Evolutionary conservation across 2,888 invertebrate genomes (phyloP).

Genomic region (Tortrix viridana): DNA sequence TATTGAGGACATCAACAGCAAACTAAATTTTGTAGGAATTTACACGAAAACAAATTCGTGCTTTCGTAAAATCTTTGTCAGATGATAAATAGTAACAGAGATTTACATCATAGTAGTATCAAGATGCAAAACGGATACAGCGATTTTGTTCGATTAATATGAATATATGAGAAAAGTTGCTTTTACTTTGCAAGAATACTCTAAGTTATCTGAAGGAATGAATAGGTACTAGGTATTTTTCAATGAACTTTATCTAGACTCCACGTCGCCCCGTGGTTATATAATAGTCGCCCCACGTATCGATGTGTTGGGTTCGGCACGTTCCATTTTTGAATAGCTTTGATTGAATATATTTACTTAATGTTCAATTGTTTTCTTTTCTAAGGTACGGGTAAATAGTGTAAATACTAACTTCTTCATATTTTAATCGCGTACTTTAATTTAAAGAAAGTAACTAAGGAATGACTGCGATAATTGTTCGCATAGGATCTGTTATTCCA

Average conservation of each 20-base stretch:
- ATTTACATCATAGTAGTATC: background rate
- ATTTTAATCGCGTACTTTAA: too few species aligned
- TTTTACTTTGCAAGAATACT: constrained; percentile 1
- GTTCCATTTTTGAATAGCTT: too few species aligned
- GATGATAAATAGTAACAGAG: background rate
- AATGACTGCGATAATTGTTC: too few species aligned
- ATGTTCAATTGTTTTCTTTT: too few species aligned
- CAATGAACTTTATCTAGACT: constrained; percentile 54
- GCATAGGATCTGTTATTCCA: too few species aligned
- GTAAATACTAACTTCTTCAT: too few species aligned
- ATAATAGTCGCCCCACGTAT: constrained; percentile 59
- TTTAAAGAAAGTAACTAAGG: too few species aligned
- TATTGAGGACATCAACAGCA: constrained; percentile 14
- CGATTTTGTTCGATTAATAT: background rate
- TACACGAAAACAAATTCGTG: constrained; percentile 8
- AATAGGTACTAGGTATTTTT: constrained; percentile 11
- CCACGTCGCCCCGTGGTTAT: constrained; percentile 50
- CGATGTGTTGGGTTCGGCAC: constrained; percentile 50
- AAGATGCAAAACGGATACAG: background rate
- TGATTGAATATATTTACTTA: too few species aligned
- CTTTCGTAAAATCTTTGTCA: background rate
- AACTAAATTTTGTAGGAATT: constrained; percentile 1
- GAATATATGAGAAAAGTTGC: background rate
- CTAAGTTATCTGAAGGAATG: background rate
- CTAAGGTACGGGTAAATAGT: too few species aligned